phyloP scores from a whole-genome alignment of 2,888 invertebrate species.

The Xanthorhoe designata region DNA sequence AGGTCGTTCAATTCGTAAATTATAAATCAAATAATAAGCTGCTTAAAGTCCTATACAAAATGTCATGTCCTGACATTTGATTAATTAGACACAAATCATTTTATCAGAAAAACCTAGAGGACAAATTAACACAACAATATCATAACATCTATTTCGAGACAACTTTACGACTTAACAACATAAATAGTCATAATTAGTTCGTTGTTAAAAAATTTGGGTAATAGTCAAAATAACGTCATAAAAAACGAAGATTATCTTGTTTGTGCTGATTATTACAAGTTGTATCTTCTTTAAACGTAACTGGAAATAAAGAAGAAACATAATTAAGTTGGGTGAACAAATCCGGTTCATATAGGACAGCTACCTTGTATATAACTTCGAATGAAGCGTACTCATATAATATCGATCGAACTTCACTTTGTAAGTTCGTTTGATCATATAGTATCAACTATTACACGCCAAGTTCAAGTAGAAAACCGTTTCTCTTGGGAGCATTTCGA shows the following conservation, averaged over 20 bases:
- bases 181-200: conserved; percentile 35
- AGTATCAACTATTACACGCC: conserved; percentile 11
- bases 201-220: conserved; percentile 35
- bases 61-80: conserved; percentile 38
- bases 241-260: conserved; percentile 28
- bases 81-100: conserved; percentile 28
- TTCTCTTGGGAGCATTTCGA: no score
- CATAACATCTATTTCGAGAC: conserved; percentile 11
- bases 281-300: conserved; percentile 8
- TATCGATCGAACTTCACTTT: no score
- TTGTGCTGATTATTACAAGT: conserved; percentile 16
- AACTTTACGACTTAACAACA: conserved; percentile 30
- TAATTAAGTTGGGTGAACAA: conserved; percentile 24
- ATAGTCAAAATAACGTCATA: conserved; percentile 24
- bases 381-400: no score
- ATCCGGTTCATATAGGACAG: conserved; percentile 27
- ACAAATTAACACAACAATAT: conserved; percentile 31
- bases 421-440: no score
- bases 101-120: conserved; percentile 25
- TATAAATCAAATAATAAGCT: conserved; percentile 3
- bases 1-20: neutral
- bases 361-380: no score
- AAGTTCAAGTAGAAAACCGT: conserved; percentile 8
- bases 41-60: conserved; percentile 12
- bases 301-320: conserved; percentile 18